Evolutionary conservation across 2,113 vertebrate genomes (phyloP).

Genomic region (Eonycteris spelaea): DNA sequence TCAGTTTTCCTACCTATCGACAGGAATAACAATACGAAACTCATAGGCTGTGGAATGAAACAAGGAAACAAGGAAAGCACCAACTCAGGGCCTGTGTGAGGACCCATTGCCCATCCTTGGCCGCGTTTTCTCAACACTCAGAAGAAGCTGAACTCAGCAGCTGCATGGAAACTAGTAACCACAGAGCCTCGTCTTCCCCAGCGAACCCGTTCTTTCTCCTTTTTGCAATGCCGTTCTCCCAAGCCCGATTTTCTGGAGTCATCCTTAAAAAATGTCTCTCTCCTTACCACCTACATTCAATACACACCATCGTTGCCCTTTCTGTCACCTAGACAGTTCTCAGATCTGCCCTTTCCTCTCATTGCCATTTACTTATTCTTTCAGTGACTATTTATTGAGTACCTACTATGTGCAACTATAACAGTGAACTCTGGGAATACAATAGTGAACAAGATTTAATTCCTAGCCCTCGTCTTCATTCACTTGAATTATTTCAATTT

Average conservation of each 20-base stretch:
- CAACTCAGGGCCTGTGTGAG: not conserved
- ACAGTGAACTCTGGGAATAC: not conserved
- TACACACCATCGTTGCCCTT: not conserved
- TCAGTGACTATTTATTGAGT: not conserved
- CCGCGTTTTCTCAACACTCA: not conserved
- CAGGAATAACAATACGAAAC: not conserved
- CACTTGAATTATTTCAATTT: not conserved
- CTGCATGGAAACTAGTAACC: not conserved
- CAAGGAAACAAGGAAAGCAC: not conserved
- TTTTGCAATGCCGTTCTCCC: not conserved
- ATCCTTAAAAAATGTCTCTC: not conserved
- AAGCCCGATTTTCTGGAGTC: not conserved
- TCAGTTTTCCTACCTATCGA: not conserved
- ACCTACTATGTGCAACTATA: not conserved
- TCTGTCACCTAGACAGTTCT: not conserved
- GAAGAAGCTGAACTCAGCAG: not conserved
- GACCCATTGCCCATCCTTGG: too few species aligned
- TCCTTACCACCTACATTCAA: not conserved
- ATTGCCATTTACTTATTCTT: not conserved
- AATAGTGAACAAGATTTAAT: not conserved
- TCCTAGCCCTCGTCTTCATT: not conserved
- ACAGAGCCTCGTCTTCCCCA: not conserved
- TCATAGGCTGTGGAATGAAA: not conserved
- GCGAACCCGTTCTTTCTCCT: not conserved
- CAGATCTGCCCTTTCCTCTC: not conserved